phyloP scores from a whole-genome alignment of 2,113 vertebrate species.

The Trichechus manatus region DNA sequence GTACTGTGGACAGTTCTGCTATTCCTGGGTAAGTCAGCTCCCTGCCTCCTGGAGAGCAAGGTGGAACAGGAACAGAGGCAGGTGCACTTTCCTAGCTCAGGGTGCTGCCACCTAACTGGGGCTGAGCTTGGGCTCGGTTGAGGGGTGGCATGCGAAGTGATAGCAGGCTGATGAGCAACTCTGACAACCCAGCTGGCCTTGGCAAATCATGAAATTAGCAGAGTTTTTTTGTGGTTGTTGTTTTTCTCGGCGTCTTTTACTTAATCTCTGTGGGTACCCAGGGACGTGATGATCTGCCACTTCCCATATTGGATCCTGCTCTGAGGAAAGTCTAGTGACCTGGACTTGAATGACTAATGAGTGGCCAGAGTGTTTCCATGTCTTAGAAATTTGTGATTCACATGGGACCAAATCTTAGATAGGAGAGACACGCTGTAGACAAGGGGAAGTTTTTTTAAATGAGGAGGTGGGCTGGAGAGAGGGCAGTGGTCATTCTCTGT shows the following conservation, averaged over 20 bases:
- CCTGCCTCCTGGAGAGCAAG: background rate
- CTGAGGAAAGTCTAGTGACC: background rate
- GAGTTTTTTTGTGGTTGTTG: background rate
- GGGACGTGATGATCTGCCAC: background rate
- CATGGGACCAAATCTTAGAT: background rate
- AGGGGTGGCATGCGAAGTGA: background rate
- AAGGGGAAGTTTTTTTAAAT: background rate
- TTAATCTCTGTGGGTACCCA: too few relatives aligned
- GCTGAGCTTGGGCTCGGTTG: background rate
- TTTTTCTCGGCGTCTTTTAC: background rate
- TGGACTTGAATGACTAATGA: background rate
- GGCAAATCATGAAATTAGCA: background rate
- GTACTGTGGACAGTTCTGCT: conserved; percentile 72
- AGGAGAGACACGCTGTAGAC: background rate
- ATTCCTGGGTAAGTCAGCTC: conserved; percentile 63
- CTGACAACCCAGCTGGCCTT: background rate
- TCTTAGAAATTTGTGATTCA: background rate
- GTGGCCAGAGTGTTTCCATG: background rate
- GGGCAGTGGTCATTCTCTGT: background rate
- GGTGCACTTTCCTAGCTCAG: background rate
- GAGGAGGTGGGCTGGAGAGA: background rate
- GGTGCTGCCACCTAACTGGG: background rate
- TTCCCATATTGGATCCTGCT: background rate
- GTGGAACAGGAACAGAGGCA: background rate
- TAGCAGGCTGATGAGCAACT: background rate